Evolutionary conservation across 2,113 vertebrate species (phyloP).

Genomic region (Sarotherodon lohbergeri): DNA sequence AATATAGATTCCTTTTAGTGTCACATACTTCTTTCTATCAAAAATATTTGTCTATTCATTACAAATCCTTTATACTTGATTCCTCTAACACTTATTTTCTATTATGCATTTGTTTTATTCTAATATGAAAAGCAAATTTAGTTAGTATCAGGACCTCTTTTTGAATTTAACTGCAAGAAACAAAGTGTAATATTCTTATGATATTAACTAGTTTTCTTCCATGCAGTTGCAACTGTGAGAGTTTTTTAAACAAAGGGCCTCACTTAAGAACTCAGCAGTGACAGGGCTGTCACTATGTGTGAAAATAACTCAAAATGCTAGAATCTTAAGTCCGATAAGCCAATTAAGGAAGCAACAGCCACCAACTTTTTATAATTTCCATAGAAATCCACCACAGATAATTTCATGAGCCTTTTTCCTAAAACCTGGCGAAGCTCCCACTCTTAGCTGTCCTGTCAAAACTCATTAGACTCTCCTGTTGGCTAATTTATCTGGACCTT

Average conservation of each 20-base stretch:
- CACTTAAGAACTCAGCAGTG: background rate
- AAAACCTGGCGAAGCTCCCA: slow-evolving; percentile 1
- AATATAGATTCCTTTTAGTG: background rate
- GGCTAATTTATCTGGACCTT: slow-evolving; percentile 48
- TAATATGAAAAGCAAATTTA: background rate
- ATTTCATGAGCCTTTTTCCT: slow-evolving; percentile 15
- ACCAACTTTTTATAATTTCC: slow-evolving; percentile 21
- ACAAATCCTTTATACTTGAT: background rate
- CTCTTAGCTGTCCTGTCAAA: slow-evolving; percentile 40
- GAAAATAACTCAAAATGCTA: background rate
- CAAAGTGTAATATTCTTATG: background rate
- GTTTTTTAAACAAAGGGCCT: background rate
- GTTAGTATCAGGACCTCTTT: background rate
- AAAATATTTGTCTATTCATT: background rate
- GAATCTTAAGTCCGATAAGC: background rate
- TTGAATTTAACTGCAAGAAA: background rate
- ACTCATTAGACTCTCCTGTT: slow-evolving; percentile 41
- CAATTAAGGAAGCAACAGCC: slow-evolving; percentile 12
- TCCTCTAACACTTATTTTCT: background rate
- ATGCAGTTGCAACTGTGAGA: background rate
- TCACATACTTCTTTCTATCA: background rate
- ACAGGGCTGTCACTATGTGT: background rate
- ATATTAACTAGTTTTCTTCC: background rate
- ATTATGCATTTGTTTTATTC: background rate
- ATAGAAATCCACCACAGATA: background rate